Base-by-base conservation (phyloP, 2,797 vertebrate genomes). In the Salmo trutta region DNA sequence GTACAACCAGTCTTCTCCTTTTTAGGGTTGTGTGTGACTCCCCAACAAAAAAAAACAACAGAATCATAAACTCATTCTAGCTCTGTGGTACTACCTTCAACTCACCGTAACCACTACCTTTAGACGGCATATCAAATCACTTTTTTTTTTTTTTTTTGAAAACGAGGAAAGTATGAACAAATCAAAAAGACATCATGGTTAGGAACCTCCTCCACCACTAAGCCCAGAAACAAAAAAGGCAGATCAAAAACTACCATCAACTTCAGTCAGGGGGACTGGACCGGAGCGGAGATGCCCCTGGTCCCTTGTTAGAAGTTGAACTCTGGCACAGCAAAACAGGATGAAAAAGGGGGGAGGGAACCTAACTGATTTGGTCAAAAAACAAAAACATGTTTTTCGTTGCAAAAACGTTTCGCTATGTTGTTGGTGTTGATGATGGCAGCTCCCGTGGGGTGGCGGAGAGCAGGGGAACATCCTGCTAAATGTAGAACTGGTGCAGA, bases 401-500 rank as follows among this genome's bases (percentile, higher is more conserved):
- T 47, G 8, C 41, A 47, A 47, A 41, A 47, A 47, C 8, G 2
- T 47, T 47, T 47, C 41, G 2, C 41, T 47, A 47, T 3, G 10
- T 12, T 47, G 41, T 12, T 47, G 41, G 41, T 12, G 10, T 3
- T 12, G 41, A 3, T 12, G 41, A 47, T 47, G 10, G 2, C 10
- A 47, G 41, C 41, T 47, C 10, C 41, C 41, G 41, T 10, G 41
- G 41, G 8, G 41, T 1, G 10, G 41, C 10, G 41, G 41, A 47
- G n/a, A 21, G 59, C 59, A 21, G 21, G 17, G 24, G 79, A 51
- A 75, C 29, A 51, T 88, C 89, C 87, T 88, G 93, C 95, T 98
- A 99, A 88, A 99, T 97, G 94, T 99, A 99, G 95, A 98, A 99
- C 80, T 99, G 98, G 93, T 99, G 96, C 36, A 95, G 95, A 2